Evolutionary conservation across 2,797 vertebrate species (phyloP).

Genomic region (Falco rusticolus): DNA sequence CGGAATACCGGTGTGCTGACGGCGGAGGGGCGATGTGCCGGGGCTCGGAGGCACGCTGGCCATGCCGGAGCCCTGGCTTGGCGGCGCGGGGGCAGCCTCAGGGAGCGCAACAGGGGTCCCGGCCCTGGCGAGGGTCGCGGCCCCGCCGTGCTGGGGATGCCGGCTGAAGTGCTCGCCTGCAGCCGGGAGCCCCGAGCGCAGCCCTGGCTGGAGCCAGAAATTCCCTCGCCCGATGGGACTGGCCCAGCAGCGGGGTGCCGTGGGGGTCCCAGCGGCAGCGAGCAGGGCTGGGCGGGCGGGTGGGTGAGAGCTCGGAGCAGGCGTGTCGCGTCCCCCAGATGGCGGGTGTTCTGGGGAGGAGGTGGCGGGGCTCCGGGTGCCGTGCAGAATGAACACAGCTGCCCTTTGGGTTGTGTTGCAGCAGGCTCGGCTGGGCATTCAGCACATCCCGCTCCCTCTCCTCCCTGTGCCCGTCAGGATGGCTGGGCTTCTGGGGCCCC

Average conservation of each 20-base stretch:
- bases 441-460: neutral
- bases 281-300: neutral
- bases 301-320: neutral
- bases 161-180: rapidly evolving
- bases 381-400: neutral
- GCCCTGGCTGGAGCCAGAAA: neutral
- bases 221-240: rapidly evolving
- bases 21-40: neutral
- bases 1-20: neutral
- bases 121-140: neutral
- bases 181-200: neutral
- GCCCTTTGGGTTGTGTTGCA: neutral
- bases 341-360: neutral
- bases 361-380: neutral
- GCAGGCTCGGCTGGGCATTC: rapidly evolving
- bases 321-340: no score
- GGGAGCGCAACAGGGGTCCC: no score
- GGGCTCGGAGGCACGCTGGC: no score
- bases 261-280: rapidly evolving
- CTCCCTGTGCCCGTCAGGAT: neutral
- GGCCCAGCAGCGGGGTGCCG: no score
- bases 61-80: no score
- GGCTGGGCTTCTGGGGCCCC: neutral
- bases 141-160: rapidly evolving
- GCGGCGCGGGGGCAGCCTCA: no score